Evolutionary conservation across 2,113 vertebrate species (phyloP).

Genomic region (Atrichornis clamosus): DNA sequence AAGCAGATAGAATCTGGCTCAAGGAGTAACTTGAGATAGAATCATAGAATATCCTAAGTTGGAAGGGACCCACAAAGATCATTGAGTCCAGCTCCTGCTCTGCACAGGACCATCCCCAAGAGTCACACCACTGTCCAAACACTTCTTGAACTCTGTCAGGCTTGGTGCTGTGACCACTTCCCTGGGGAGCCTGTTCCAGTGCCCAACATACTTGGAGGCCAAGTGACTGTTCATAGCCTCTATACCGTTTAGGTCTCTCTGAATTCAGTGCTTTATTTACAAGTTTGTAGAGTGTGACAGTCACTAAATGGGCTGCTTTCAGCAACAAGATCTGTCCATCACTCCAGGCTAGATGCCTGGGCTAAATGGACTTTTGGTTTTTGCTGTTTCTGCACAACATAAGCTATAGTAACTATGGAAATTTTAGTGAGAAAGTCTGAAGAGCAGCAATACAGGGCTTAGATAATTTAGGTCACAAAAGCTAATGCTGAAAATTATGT

Average conservation of each 20-base stretch:
- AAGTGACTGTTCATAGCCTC: neutral
- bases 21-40: neutral
- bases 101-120: neutral
- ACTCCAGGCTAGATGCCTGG: neutral
- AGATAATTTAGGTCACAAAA: neutral
- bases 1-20: neutral
- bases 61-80: neutral
- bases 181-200: neutral
- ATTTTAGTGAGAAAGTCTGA: neutral
- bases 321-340: neutral
- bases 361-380: neutral
- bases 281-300: neutral
- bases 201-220: neutral
- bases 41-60: neutral
- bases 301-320: neutral
- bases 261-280: neutral
- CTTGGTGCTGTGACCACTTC: neutral
- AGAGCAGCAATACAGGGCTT: neutral
- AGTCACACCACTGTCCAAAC: neutral
- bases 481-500: neutral
- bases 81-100: accelerated
- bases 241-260: neutral
- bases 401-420: neutral
- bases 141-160: neutral
- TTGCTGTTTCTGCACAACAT: neutral